Base-by-base conservation (phyloP, 1,140 invertebrate species). In the Drosophila nasuta region DNA sequence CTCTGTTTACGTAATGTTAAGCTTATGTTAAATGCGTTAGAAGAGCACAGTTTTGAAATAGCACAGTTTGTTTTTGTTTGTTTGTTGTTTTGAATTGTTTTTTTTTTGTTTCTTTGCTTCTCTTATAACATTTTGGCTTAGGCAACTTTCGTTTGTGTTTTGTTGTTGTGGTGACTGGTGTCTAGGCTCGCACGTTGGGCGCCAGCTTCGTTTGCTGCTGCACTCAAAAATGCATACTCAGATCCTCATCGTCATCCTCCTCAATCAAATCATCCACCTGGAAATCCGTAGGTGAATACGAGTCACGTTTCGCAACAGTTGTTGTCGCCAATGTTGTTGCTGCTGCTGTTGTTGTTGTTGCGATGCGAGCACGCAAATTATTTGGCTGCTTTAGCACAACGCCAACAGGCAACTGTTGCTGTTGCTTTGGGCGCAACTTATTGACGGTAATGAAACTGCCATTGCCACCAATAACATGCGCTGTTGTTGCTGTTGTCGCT, bases 181-280 rank as follows among this genome's bases (percentile, higher is more conserved):
- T 52, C 5, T 59, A 30, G 20, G 20, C 30, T 57, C 10, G 64
- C 38, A 33, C 51, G 51, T 35, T 30, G 25, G 25, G 28, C 51
- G 5, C n/a, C 33, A 60, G 15, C 25, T 25, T 25, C 20, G 20
- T 1, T 5, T 33, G 13, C 30, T 20, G 25, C 15, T 51, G 28
- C 30, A 11, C 33, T 70, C 35, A 86, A 66, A 78, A 86, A 6
- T 59, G 78, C 59, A 77, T 75, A 41, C 64, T 8, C 28, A 82
- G 49, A 6, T 51, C 69, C 6, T 72, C 58, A 2, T 70, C 70
- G 6, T 58, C 74, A 51, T 81, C 81, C 65, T 81, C 81, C 45
- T 85, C 81, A 15, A 87, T 87, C 28, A 87, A n/a, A 41, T 87
- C 83, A n/a, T 88, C 83, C 17, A 87, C 76, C n/a, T 54, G 46